phyloP scores from a whole-genome alignment of 2,888 invertebrate genomes.

The Mythimna vitellina region DNA sequence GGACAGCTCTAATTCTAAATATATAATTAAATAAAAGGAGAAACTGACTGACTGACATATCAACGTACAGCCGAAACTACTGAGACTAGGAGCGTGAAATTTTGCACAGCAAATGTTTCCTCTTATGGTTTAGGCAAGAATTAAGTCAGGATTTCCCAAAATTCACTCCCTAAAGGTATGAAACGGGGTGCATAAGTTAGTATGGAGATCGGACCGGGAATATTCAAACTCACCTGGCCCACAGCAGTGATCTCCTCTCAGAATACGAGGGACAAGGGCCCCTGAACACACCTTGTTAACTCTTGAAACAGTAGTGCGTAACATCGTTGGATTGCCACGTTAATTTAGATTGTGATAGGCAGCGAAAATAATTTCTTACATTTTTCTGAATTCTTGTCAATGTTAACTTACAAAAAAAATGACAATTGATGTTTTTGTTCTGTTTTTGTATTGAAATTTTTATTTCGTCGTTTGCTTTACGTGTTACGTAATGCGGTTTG shows the following conservation, averaged over 20 bases:
- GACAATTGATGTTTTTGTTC: conserved; percentile 62
- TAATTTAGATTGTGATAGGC: conserved; percentile 67
- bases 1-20: no score
- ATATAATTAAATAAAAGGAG: no score
- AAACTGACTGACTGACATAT: no score
- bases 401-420: conserved; percentile 42
- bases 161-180: no score
- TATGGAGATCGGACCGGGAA: no score
- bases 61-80: no score
- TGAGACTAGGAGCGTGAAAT: no score
- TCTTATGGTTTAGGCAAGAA: no score
- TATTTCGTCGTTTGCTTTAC: conserved; percentile 29
- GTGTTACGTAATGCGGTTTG: conserved; percentile 15
- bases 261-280: conserved; percentile 65
- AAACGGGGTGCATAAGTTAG: no score
- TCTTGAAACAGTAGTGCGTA: conserved; percentile 71
- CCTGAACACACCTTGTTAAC: conserved; percentile 71
- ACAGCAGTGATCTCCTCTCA: conserved; percentile 65
- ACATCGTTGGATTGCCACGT: conserved; percentile 67
- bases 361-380: conserved; percentile 78
- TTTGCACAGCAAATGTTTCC: no score
- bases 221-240: conserved; percentile 66
- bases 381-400: conserved; percentile 64
- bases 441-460: conserved; percentile 35
- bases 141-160: no score